phyloP scores from a whole-genome alignment of 2,888 invertebrate species.

The Bibio marci region DNA sequence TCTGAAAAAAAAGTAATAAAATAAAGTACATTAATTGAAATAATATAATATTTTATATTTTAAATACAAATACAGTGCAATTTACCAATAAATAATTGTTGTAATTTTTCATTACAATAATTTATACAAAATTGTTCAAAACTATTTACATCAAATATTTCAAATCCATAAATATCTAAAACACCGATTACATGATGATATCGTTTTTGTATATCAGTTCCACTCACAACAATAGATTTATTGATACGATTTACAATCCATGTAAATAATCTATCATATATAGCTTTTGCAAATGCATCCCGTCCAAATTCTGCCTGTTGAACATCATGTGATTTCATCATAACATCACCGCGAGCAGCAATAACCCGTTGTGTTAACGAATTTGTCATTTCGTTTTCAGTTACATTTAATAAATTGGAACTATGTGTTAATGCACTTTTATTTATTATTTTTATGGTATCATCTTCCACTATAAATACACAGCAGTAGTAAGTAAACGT shows the following conservation, averaged over 20 bases:
- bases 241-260: conserved; percentile 91
- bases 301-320: conserved; percentile 73
- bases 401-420: conserved; percentile 46
- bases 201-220: conserved; percentile 26
- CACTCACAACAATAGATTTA: conserved; percentile 67
- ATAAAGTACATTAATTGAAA: too few species aligned
- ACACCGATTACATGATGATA: conserved; percentile 46
- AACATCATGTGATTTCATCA: conserved; percentile 77
- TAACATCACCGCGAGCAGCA: conserved; percentile 82
- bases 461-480: conserved; percentile 43
- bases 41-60: too few species aligned
- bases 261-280: conserved; percentile 85
- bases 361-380: conserved; percentile 78
- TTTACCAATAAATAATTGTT: conserved; percentile 88
- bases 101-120: conserved; percentile 96
- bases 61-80: too few species aligned
- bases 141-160: conserved; percentile 92
- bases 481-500: conserved; percentile 7
- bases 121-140: conserved; percentile 99
- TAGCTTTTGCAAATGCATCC: conserved; percentile 87
- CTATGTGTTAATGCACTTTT: conserved; percentile 39
- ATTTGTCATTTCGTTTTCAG: conserved; percentile 46
- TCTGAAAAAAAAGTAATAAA: conserved; percentile 46
- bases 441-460: conserved; percentile 41
- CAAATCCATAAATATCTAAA: conserved; percentile 96